A percentile compares a stretch with the other conserved stretches of the same genome.
Evolutionary conservation across 2,888 invertebrate genomes (phyloP).

Genomic region (Gortyna flavago): DNA sequence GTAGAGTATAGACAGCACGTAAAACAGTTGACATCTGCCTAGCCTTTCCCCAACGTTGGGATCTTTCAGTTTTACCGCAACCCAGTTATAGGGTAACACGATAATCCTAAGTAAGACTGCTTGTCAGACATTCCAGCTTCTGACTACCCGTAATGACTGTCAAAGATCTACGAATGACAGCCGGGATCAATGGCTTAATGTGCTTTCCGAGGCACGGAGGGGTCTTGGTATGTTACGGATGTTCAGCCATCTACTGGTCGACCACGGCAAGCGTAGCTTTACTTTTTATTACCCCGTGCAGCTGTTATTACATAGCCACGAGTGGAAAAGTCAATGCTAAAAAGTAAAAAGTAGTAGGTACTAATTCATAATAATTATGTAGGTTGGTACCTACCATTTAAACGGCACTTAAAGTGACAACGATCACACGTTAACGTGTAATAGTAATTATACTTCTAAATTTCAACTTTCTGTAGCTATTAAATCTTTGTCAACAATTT

Average conservation of each 20-base stretch:
- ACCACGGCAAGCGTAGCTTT: neutral
- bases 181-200: neutral
- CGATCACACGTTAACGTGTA: constrained; percentile 30
- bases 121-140: neutral
- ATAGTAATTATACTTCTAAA: constrained; percentile 30
- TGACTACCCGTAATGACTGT: neutral
- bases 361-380: constrained; percentile 9
- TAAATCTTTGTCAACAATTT: constrained; percentile 8
- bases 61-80: neutral
- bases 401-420: constrained; percentile 30
- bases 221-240: neutral
- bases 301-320: neutral
- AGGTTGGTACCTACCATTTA: neutral
- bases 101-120: neutral
- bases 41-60: neutral
- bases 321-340: neutral
- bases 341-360: neutral
- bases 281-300: neutral
- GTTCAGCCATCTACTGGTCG: neutral
- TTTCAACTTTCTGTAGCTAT: constrained; percentile 10
- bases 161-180: neutral
- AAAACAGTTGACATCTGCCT: neutral
- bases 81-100: neutral
- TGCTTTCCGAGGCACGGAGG: neutral
- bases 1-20: neutral